These are phyloP conservation scores for Bombus confusus DNA, from an alignment of 1,140 invertebrate species.

Conservation along the genomic window DNA sequence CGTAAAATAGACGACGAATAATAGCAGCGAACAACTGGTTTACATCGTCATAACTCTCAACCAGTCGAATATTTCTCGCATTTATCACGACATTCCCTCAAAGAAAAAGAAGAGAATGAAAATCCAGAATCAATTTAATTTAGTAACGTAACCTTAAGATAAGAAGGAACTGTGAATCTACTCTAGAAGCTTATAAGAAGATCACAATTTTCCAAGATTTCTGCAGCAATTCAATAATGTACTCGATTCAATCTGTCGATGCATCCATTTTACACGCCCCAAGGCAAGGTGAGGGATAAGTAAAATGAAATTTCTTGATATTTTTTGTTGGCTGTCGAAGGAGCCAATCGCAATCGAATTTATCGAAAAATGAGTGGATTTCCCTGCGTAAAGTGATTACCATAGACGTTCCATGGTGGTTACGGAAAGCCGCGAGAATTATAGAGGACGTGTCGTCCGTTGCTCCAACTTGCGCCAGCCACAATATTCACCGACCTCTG, in stretches of 20 bases:
- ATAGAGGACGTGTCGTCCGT: not conserved
- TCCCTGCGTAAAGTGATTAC: constrained; percentile 20
- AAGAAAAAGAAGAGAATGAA: no score
- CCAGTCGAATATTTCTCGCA: no score
- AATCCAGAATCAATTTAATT: no score
- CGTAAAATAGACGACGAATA: no score
- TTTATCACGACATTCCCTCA: no score
- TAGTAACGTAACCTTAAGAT: no score
- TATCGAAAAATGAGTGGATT: not conserved
- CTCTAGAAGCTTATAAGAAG: not conserved
- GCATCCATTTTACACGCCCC: not conserved
- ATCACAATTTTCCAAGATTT: not conserved
- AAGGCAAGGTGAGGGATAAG: not conserved
- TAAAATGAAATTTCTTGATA: not conserved
- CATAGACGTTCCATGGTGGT: not conserved
- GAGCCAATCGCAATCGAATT: not conserved
- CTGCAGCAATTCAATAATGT: not conserved
- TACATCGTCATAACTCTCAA: no score
- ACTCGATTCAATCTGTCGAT: not conserved
- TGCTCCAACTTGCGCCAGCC: constrained; percentile 15
- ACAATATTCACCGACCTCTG: constrained; percentile 40
- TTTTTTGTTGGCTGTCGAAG: no score
- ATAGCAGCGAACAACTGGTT: no score
- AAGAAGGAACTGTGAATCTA: no score
- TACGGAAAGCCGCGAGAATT: not conserved